Conservation (phyloP, 2,888 invertebrate species). For the Hypena proboscidalis region DNA sequence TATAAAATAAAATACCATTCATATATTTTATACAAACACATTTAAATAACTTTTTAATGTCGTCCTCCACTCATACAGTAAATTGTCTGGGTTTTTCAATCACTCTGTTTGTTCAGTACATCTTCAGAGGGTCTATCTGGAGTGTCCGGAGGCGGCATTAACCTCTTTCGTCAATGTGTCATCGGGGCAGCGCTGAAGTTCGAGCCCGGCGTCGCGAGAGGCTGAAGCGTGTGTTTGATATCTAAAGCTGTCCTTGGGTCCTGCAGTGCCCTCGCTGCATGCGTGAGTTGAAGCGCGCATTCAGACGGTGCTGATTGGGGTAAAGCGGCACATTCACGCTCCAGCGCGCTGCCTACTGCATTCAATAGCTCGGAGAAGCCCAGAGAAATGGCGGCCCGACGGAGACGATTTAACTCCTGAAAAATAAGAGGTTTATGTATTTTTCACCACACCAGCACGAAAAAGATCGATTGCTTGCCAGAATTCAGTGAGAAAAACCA, state of each 20-base stretch:
- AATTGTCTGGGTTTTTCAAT: too few species aligned
- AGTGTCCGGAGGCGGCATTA: not conserved
- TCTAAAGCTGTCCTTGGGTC: conserved; percentile 87
- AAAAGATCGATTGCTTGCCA: too few species aligned
- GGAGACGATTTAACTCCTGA: conserved; percentile 95
- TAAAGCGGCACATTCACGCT: conserved; percentile 93
- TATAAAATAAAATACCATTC: too few species aligned
- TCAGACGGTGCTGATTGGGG: conserved; percentile 93
- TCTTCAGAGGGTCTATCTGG: not conserved
- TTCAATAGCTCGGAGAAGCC: conserved; percentile 96
- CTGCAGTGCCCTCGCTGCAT: conserved; percentile 93
- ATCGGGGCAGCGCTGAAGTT: conserved; percentile 61
- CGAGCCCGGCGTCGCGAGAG: conserved; percentile 62
- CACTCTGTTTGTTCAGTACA: too few species aligned
- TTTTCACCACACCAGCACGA: too few species aligned
- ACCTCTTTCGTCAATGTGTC: conserved; percentile 41
- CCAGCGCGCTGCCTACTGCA: conserved; percentile 93
- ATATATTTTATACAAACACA: too few species aligned
- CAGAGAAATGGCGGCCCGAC: conserved; percentile 95
- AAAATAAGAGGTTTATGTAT: too few species aligned
- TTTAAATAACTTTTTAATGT: too few species aligned
- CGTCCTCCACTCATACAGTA: too few species aligned
- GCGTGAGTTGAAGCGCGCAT: conserved; percentile 94
- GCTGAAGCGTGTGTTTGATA: conserved; percentile 73
- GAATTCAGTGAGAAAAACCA: too few species aligned